phyloP scores from a whole-genome alignment of 2,797 vertebrate genomes.

The Malacoctenus gilli region DNA sequence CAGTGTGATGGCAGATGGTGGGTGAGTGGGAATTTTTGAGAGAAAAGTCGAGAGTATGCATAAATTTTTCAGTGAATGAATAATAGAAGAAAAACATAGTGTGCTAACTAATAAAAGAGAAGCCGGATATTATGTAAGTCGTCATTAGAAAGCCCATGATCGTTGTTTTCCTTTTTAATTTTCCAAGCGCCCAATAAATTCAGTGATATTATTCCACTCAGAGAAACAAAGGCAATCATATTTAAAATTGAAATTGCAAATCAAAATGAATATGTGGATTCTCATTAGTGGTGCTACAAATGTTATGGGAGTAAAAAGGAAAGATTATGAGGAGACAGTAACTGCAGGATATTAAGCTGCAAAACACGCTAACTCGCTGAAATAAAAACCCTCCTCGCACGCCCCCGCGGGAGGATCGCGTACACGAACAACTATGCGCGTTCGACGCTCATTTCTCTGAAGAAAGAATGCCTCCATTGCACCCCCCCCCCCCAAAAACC shows the following conservation, averaged over 20 bases:
- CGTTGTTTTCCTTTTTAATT: not conserved
- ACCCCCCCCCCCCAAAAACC: too few species aligned
- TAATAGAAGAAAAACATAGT: slow-evolving; percentile 24
- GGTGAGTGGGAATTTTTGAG: slow-evolving; percentile 24
- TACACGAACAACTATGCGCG: slow-evolving; percentile 15
- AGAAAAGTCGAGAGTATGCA: slow-evolving; percentile 29
- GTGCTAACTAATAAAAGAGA: slow-evolving; percentile 9
- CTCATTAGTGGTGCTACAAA: slow-evolving; percentile 3
- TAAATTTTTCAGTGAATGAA: slow-evolving; percentile 39
- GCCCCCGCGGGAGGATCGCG: slow-evolving; percentile 4
- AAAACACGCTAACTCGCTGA: slow-evolving; percentile 1
- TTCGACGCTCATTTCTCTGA: slow-evolving; percentile 40
- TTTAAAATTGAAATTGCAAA: not conserved
- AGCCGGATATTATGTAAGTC: not conserved
- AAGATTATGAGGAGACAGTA: slow-evolving; percentile 16
- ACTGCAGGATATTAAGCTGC: slow-evolving; percentile 20
- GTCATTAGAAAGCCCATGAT: slow-evolving; percentile 1
- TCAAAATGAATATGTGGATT: too few species aligned
- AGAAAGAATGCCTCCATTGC: slow-evolving; percentile 14
- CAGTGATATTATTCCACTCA: slow-evolving; percentile 4
- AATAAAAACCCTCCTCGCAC: slow-evolving; percentile 30
- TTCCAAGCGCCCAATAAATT: too few species aligned
- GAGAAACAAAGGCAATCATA: not conserved
- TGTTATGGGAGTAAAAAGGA: slow-evolving; percentile 3
- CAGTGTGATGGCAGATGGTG: slow-evolving; percentile 27